phyloP scores from a whole-genome alignment of 2,888 invertebrate genomes.

The Zhuqinia jingwanae region DNA sequence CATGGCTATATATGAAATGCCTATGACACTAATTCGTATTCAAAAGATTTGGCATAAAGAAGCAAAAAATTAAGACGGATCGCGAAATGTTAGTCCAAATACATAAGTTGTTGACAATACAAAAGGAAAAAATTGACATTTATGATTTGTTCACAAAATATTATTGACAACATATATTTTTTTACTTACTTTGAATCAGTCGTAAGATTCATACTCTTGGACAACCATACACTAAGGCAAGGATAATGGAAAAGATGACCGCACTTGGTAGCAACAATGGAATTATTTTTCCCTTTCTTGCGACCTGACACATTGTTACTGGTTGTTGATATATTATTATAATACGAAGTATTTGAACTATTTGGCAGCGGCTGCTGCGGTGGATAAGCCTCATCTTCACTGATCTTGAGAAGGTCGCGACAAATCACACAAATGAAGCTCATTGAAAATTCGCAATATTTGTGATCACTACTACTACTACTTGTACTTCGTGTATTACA shows the following conservation, averaged over 20 bases:
- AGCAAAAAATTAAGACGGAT: no score
- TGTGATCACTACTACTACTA: not conserved
- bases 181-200: conserved; percentile 60
- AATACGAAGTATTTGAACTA: conserved; percentile 23
- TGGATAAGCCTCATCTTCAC: conserved; percentile 57
- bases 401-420: conserved; percentile 71
- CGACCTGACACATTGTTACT: conserved; percentile 37
- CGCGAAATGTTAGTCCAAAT: no score
- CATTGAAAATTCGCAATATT: conserved; percentile 61
- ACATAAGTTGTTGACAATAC: no score
- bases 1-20: no score
- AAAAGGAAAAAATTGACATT: no score
- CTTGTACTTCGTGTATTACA: no score
- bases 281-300: conserved; percentile 60
- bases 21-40: no score
- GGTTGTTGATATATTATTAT: conserved; percentile 13
- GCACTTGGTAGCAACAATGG: conserved; percentile 69
- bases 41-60: no score
- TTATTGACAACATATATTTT: not conserved
- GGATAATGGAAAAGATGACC: conserved; percentile 71
- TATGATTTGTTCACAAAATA: not conserved
- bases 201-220: conserved; percentile 63
- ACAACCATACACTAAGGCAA: conserved; percentile 71
- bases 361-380: conserved; percentile 33
- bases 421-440: conserved; percentile 75